Conservation (phyloP, 2,113 vertebrate genomes). For the Ornithorhynchus anatinus region DNA sequence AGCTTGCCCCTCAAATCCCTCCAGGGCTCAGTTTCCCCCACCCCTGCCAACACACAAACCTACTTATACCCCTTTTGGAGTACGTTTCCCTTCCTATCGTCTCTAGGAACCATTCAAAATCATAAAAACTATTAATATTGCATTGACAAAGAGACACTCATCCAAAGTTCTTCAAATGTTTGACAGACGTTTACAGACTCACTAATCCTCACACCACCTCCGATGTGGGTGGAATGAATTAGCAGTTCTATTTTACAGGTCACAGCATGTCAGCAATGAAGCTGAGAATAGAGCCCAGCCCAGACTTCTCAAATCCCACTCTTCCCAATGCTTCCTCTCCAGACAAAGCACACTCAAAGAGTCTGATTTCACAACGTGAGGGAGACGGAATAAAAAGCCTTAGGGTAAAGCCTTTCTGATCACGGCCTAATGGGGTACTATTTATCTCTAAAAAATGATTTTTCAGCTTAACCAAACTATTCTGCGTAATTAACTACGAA, state of each 20-base stretch:
- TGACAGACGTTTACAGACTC: too few relatives aligned
- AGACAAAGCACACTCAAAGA: conserved; percentile 9
- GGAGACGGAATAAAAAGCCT: conserved; percentile 11
- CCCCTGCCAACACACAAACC: not conserved
- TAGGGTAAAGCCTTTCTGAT: not conserved
- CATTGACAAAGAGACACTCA: not conserved
- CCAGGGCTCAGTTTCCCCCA: too few relatives aligned
- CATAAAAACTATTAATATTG: conserved; percentile 20
- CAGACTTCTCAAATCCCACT: too few relatives aligned
- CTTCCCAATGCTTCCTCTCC: conserved; percentile 24
- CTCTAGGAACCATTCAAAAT: conserved; percentile 11
- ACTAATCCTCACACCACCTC: too few relatives aligned
- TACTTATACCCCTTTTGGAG: too few relatives aligned
- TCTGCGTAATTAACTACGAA: conserved; percentile 1
- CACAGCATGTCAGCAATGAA: too few relatives aligned
- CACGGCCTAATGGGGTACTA: conserved; percentile 19
- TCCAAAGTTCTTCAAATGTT: conserved; percentile 22
- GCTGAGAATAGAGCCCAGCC: too few relatives aligned
- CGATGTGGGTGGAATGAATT: too few relatives aligned
- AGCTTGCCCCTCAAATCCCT: conserved; percentile 18
- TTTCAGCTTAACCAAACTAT: conserved; percentile 10
- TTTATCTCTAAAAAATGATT: conserved; percentile 10
- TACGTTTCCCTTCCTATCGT: conserved; percentile 9
- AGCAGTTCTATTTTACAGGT: too few relatives aligned
- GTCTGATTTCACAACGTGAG: conserved; percentile 19